Evolutionary conservation across 1,140 invertebrate genomes (phyloP).

Genomic region (Pseudomyrmex gracilis): DNA sequence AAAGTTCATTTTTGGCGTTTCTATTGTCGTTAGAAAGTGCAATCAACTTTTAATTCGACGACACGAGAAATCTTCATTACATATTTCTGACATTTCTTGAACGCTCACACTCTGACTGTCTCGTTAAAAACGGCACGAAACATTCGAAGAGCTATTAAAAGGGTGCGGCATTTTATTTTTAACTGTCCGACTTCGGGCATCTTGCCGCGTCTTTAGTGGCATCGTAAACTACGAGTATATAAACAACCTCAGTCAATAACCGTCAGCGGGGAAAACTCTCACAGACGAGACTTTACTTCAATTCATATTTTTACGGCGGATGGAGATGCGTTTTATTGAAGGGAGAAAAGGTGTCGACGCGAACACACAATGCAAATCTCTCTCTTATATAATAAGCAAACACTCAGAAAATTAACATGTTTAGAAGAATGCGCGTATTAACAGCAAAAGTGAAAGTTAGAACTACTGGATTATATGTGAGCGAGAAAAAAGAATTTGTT

Average conservation of each 20-base stretch:
- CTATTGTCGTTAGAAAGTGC: neutral
- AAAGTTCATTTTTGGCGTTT: neutral
- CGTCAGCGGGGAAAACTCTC: slow-evolving; percentile 61
- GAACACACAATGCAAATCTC: too few species aligned
- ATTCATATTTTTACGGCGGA: slow-evolving; percentile 80
- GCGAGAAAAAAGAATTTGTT: neutral
- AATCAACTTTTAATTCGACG: slow-evolving; percentile 12
- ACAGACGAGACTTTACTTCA: slow-evolving; percentile 72
- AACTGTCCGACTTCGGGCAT: slow-evolving; percentile 65
- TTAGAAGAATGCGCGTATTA: too few species aligned
- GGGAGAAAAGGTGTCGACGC: slow-evolving; percentile 73
- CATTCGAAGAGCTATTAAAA: slow-evolving; percentile 22
- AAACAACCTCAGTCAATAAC: slow-evolving; percentile 85
- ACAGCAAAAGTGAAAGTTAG: too few species aligned
- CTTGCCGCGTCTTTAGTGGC: slow-evolving; percentile 79
- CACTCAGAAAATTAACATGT: too few species aligned
- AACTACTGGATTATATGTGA: too few species aligned
- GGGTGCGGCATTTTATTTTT: slow-evolving; percentile 76
- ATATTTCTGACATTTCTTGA: neutral
- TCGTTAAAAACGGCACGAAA: slow-evolving; percentile 29
- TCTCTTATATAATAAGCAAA: neutral
- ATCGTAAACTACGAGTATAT: slow-evolving; percentile 83
- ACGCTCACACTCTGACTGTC: slow-evolving; percentile 1
- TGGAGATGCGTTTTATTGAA: slow-evolving; percentile 83
- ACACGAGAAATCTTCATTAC: neutral